Base-by-base conservation (phyloP, 2,797 vertebrate species). In the Pempheris klunzingeri region DNA sequence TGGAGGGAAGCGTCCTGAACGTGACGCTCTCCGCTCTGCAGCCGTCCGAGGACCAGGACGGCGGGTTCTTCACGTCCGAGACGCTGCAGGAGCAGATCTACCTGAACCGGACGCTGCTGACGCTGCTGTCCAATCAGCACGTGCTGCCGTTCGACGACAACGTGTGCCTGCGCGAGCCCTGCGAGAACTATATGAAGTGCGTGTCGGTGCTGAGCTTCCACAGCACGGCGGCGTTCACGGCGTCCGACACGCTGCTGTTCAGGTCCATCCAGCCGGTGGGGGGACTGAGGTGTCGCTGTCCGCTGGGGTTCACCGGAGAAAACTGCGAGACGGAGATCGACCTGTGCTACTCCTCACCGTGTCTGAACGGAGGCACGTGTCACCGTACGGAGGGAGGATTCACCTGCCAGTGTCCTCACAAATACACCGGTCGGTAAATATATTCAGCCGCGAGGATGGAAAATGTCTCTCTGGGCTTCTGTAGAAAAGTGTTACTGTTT, bases 221-320 rank as follows among this genome's bases (percentile, higher is more conserved):
- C 49, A 50, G 49, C 13, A 50, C 24, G 22, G 49, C 7, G 13
- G 22, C 22, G 24, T 47, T 47, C 44, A 47, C 44, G n/a, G 44
- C 20, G 44, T 46, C 44, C 4, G 20, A 46, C 44, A 46, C 95
- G 0, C 95, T 97, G 43, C 94, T 97, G 49, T 97, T 97, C 90
- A 92, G 96, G 24, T 46, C 44, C 44, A 46, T 46, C 18, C 44
- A 46, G 18, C 44, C 44, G 3, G 44, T n/a, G 18, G 44, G 44
- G 44, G 44, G 44, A 6, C 18, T 46, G 18, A 46, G 44, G 20
- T 46, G 44, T 10, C 44, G 20, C 44, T 46, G 44, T 20, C 44
- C 20, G 20, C 44, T 17, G 20, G 44, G 44, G 20, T 46, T 46
- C 44, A 46, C 44, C 9, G 44, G 44, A n/a, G 20, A 46, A 20